Conservation (phyloP, 1,140 invertebrate genomes). For the Aphidius gifuensis region DNA sequence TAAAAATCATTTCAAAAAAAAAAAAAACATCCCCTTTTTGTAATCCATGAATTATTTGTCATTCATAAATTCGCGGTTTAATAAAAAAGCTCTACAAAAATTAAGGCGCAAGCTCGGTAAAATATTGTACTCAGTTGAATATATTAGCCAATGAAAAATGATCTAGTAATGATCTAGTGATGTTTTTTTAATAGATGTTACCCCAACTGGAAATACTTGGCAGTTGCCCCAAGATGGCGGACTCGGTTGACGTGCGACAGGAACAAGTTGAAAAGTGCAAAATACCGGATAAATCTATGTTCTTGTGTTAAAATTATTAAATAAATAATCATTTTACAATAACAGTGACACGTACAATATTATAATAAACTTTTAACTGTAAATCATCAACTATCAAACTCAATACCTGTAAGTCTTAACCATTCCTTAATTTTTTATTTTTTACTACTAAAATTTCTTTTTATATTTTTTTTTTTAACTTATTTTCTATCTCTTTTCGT, state of each 20-base stretch:
- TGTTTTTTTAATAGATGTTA: slow-evolving; percentile 31
- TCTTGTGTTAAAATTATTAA: slow-evolving; percentile 45
- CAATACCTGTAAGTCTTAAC: slow-evolving; percentile 20
- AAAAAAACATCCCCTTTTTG: too few species aligned
- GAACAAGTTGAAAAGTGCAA: slow-evolving; percentile 43
- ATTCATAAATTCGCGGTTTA: too few species aligned
- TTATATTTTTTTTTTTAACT: background rate
- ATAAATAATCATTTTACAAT: slow-evolving; percentile 19
- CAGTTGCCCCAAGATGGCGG: slow-evolving; percentile 48
- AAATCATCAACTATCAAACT: slow-evolving; percentile 14
- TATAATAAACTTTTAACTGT: background rate
- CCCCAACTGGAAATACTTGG: slow-evolving; percentile 36
- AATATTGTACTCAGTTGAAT: too few species aligned
- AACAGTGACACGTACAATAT: slow-evolving; percentile 7
- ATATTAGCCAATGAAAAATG: too few species aligned
- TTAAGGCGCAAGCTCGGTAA: too few species aligned
- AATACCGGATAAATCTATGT: slow-evolving; percentile 40
- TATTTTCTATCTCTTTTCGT: slow-evolving; percentile 6
- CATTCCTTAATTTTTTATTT: background rate
- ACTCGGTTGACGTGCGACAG: slow-evolving; percentile 41
- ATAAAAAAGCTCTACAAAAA: too few species aligned
- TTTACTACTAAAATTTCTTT: background rate
- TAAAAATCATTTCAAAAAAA: too few species aligned
- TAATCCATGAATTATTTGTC: too few species aligned
- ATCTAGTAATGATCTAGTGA: slow-evolving; percentile 20